A percentile compares a stretch with the other conserved stretches of the same genome.
Evolutionary conservation across 2,797 vertebrate species (phyloP).

Genomic region (Clarias pachynema): DNA sequence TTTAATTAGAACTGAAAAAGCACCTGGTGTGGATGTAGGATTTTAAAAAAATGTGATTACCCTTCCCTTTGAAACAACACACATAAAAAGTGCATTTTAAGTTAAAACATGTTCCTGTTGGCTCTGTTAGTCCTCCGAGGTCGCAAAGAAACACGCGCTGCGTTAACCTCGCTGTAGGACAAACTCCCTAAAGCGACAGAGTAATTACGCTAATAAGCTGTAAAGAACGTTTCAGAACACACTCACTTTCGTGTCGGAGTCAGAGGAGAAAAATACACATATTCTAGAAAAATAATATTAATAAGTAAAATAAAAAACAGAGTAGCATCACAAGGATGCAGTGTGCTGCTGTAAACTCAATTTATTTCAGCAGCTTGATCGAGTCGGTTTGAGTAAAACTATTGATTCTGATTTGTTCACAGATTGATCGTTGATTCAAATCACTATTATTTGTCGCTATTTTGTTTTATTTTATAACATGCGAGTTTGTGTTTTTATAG

Average conservation of each 20-base stretch:
- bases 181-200: slow-evolving; percentile 23
- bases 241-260: neutral
- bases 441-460: neutral
- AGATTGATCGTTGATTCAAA: neutral
- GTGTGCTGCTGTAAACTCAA: neutral
- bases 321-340: neutral
- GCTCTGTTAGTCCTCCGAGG: slow-evolving; percentile 8
- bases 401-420: neutral
- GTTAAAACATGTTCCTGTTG: neutral
- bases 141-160: slow-evolving; percentile 10
- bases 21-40: neutral
- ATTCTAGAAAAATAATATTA: neutral
- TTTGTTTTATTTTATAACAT: neutral
- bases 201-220: slow-evolving; percentile 35
- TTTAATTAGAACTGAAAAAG: neutral
- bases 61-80: neutral
- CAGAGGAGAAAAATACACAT: neutral
- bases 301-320: neutral
- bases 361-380: neutral
- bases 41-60: neutral
- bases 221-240: slow-evolving; percentile 24
- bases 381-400: neutral
- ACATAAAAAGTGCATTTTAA: neutral
- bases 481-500: neutral
- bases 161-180: slow-evolving; percentile 21